Conservation (phyloP, 1,140 invertebrate species). For the Drosophila nasuta region DNA sequence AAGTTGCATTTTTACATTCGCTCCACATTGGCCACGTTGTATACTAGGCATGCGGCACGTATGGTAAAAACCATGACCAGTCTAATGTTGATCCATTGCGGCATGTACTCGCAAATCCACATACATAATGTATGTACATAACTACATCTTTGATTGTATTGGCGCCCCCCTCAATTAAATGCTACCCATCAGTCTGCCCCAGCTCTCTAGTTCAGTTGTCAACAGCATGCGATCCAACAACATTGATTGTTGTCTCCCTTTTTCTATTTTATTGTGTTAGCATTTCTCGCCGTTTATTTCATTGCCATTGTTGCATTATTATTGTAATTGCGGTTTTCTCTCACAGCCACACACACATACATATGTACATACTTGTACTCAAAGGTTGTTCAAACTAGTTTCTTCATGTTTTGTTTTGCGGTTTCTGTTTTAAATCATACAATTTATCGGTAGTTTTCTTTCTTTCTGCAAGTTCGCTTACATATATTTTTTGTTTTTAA, state of each 20-base stretch:
- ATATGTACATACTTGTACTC: slow-evolving; percentile 1
- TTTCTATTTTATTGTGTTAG: slow-evolving; percentile 46
- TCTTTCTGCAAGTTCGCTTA: not conserved
- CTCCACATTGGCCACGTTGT: slow-evolving; percentile 60
- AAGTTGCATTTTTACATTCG: slow-evolving; percentile 44
- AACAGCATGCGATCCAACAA: slow-evolving; percentile 19
- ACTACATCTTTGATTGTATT: slow-evolving; percentile 22
- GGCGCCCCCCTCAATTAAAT: slow-evolving; percentile 44
- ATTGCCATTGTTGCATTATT: slow-evolving; percentile 61
- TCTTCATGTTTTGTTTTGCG: slow-evolving; percentile 61
- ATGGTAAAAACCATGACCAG: slow-evolving; percentile 44
- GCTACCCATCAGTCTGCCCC: slow-evolving; percentile 3
- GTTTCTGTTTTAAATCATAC: slow-evolving; percentile 45
- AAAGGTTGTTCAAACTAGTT: slow-evolving; percentile 76
- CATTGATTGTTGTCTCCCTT: slow-evolving; percentile 24
- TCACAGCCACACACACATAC: not conserved
- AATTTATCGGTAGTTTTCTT: slow-evolving; percentile 20
- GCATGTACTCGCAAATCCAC: not conserved
- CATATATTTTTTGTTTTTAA: slow-evolving; percentile 5
- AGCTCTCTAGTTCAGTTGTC: slow-evolving; percentile 25
- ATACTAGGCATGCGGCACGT: slow-evolving; percentile 10
- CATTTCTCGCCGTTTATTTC: slow-evolving; percentile 50
- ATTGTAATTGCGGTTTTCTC: slow-evolving; percentile 54
- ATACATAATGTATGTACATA: not conserved
- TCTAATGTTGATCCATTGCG: slow-evolving; percentile 24